Evolutionary conservation across 2,888 invertebrate genomes (phyloP), one percentile per base, ranked within the genome.

Genomic region (Zeuzera pyrina): DNA sequence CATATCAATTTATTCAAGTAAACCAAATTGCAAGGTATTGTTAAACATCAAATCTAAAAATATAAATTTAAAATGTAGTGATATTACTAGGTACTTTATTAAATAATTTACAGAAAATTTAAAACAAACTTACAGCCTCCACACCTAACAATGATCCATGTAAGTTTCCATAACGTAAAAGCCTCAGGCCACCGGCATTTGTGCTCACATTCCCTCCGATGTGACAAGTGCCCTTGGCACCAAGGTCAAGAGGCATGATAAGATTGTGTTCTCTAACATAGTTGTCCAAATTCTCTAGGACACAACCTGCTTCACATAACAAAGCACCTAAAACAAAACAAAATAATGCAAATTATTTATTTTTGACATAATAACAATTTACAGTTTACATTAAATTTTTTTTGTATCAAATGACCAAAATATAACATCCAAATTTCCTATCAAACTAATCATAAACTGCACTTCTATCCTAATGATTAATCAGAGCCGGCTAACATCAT

Each of bases 161-260:
- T 3, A 98, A 83, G 63, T 96, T 97, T 5, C 99, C 99, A 66
- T 98, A 99, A 22, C 98, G 88, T 16, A 99, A 68, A n/a, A 98
- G 85, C 36, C 98, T 84, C 12, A 98, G 72, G 0, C 99, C 99
- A 0, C 98, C 98, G 0, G 98, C 98, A 77, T 98, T 98, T 8
- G 98, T 98, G 21, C 97, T 91, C 14, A 97, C 86, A 68, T 98
- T 98, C 11, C 98, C 98, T 1, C 98, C 98, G 46, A 98, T 94
- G 32, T 97, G 93, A 57, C 97, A 98, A 36, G 92, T 91, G 15
- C 96, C 97, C 76, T 98, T 98, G 0, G 98, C 97, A 0, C 98
- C 98, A 37, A 99, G 85, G 79, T 99, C 99, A 34, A 98, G 66
- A 0, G 99, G 99, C 89, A 98, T 94, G 70, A 95, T 94, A 22